These are phyloP conservation scores for Lordiphosa collinella DNA, from an alignment of 1,140 invertebrate genomes.

Conservation along the genomic window DNA sequence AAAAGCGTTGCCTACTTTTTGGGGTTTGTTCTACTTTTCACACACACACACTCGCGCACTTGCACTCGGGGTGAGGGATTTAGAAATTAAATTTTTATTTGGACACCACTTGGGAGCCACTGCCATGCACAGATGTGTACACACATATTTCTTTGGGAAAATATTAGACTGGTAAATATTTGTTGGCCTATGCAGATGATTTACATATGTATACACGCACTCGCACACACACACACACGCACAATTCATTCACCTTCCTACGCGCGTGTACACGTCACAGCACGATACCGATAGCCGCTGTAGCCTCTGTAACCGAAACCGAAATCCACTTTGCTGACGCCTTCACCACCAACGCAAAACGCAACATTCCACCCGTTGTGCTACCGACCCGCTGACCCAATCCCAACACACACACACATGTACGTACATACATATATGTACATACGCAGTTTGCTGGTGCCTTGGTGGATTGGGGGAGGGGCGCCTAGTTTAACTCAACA, in stretches of 20 bases:
- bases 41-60: background rate
- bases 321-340: slow-evolving; percentile 41
- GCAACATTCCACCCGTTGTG: slow-evolving; percentile 65
- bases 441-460: slow-evolving; percentile 1
- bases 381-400: slow-evolving; percentile 70
- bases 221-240: background rate
- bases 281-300: slow-evolving; percentile 28
- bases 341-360: slow-evolving; percentile 42
- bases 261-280: slow-evolving; percentile 57
- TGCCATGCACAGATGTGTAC: background rate
- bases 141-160: no score
- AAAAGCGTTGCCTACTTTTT: slow-evolving; percentile 30
- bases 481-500: slow-evolving; percentile 8
- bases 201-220: background rate
- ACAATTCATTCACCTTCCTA: slow-evolving; percentile 62
- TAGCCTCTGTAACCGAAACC: slow-evolving; percentile 31
- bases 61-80: no score
- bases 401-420: slow-evolving; percentile 38
- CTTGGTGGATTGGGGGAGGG: no score
- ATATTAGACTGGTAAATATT: no score
- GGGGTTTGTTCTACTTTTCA: slow-evolving; percentile 1
- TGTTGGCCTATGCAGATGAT: slow-evolving; percentile 15
- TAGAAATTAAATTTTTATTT: background rate
- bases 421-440: slow-evolving; percentile 5
- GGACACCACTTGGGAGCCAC: slow-evolving; percentile 2